Evolutionary conservation across 1,140 invertebrate species (phyloP).

Genomic region (Arctopsyche grandis): DNA sequence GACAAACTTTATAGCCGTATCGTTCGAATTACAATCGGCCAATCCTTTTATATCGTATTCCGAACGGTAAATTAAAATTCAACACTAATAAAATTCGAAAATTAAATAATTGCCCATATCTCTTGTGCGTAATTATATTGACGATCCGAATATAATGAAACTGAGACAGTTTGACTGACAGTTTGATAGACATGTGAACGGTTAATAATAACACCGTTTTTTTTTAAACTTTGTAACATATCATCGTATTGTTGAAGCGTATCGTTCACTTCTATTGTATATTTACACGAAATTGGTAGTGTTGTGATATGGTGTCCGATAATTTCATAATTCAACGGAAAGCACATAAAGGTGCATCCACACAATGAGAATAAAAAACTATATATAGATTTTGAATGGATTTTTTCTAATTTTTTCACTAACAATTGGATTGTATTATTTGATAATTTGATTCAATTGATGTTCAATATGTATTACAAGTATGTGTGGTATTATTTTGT

Average conservation of each 20-base stretch:
- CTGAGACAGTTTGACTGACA: conserved; percentile 20
- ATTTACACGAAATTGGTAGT: conserved; percentile 20
- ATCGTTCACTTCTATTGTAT: conserved; percentile 41
- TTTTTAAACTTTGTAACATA: not conserved
- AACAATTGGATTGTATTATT: not conserved
- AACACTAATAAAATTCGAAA: not conserved
- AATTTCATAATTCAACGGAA: conserved; percentile 21
- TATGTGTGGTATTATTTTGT: not conserved
- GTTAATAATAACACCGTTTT: conserved; percentile 41
- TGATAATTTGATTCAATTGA: not conserved
- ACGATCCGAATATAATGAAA: not conserved
- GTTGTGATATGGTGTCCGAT: not conserved
- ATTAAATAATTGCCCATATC: not conserved
- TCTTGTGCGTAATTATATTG: not conserved
- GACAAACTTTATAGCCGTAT: conserved; percentile 26
- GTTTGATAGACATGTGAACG: conserved; percentile 35
- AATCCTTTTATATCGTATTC: not conserved
- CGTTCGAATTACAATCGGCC: not conserved
- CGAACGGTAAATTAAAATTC: not conserved
- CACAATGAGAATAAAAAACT: not conserved
- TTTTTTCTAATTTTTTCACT: too few relatives aligned
- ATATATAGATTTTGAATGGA: too few relatives aligned
- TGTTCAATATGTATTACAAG: not conserved
- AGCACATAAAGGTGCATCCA: not conserved
- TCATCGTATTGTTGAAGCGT: conserved; percentile 40